A percentile compares a stretch with the other conserved stretches of the same genome.
Evolutionary conservation across 2,797 vertebrate species (phyloP).

Genomic region (Enteromius afrohamiltoni): DNA sequence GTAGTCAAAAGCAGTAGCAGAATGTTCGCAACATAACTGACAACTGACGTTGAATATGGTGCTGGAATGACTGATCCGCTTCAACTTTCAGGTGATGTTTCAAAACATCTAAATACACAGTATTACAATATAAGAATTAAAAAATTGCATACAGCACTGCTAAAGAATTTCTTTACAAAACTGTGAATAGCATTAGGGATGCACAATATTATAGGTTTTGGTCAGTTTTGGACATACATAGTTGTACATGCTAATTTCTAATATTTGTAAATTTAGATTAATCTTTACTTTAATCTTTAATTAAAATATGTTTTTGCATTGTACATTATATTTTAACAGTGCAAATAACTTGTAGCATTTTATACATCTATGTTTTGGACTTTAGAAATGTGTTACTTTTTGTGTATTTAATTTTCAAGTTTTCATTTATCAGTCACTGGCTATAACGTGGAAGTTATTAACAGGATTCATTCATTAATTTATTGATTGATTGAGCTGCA

Average conservation of each 20-base stretch:
- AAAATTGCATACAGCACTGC: background rate
- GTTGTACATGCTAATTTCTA: background rate
- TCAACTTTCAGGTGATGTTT: background rate
- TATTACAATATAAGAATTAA: too few species aligned
- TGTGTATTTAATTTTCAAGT: too few species aligned
- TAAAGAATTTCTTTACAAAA: background rate
- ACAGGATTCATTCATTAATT: background rate
- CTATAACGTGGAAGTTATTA: background rate
- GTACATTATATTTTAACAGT: background rate
- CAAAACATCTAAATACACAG: background rate
- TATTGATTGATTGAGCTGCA: background rate
- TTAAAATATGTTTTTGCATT: background rate
- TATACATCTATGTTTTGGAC: background rate
- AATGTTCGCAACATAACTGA: background rate
- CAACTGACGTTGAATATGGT: background rate
- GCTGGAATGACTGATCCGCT: background rate
- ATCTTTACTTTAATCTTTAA: background rate
- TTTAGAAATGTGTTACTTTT: background rate
- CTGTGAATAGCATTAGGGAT: background rate
- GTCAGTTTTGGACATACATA: too few species aligned
- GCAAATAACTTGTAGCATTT: background rate
- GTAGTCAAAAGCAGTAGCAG: background rate
- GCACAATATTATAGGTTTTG: background rate
- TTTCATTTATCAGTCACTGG: background rate
- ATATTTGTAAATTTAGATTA: background rate